phyloP scores from a whole-genome alignment of 2,797 vertebrate species.

The Aldrovandia affinis region DNA sequence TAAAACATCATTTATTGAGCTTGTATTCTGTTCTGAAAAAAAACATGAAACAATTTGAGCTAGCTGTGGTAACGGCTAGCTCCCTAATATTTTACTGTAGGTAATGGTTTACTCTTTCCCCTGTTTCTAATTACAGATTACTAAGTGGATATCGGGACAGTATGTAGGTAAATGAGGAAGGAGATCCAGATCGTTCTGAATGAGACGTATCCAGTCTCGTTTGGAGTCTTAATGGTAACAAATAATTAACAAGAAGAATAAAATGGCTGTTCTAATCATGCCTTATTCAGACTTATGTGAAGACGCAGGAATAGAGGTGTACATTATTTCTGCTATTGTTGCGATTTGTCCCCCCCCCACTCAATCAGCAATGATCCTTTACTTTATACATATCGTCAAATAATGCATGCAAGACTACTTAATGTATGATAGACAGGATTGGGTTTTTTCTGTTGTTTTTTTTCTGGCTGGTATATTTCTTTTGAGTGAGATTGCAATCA shows the following conservation, averaged over 20 bases:
- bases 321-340: slow-evolving; percentile 92
- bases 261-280: slow-evolving; percentile 95
- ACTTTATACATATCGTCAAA: slow-evolving; percentile 80
- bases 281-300: slow-evolving; percentile 95
- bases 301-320: slow-evolving; percentile 86
- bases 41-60: not conserved
- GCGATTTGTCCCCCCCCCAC: slow-evolving; percentile 81
- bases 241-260: slow-evolving; percentile 78
- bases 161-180: slow-evolving; percentile 64
- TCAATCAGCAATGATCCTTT: slow-evolving; percentile 74
- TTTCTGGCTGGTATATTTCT: slow-evolving; percentile 39
- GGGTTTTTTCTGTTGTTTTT: slow-evolving; percentile 58
- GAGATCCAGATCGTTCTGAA: slow-evolving; percentile 63
- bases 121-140: slow-evolving; percentile 67
- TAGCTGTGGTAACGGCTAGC: not conserved
- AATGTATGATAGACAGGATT: slow-evolving; percentile 11
- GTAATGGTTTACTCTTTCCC: not conserved
- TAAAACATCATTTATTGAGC: no score
- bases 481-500: slow-evolving; percentile 62
- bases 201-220: slow-evolving; percentile 77
- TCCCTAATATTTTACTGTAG: slow-evolving; percentile 23
- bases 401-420: slow-evolving; percentile 81
- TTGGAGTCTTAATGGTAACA: slow-evolving; percentile 66
- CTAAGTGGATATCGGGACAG: slow-evolving; percentile 71
- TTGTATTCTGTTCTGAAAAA: not conserved